Conservation (phyloP, 2,113 vertebrate species). For the Bujurquina vittata region DNA sequence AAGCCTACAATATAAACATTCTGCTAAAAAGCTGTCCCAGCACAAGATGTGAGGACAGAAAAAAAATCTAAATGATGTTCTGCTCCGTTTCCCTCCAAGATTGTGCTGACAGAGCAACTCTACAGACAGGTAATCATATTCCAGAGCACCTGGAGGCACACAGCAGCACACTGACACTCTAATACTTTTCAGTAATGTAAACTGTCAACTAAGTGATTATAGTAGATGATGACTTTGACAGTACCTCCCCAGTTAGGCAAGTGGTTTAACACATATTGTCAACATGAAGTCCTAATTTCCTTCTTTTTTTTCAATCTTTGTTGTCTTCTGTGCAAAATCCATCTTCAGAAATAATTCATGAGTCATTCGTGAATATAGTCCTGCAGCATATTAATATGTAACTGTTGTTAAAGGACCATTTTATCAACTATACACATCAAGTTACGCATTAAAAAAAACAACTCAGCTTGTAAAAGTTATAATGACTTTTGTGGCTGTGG, state of each 20-base stretch:
- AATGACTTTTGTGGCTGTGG: neutral
- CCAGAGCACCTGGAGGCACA: slow-evolving; percentile 40
- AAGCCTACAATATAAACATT: neutral
- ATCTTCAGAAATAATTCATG: slow-evolving; percentile 3
- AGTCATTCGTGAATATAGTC: neutral
- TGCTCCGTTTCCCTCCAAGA: slow-evolving; percentile 34
- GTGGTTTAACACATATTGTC: slow-evolving; percentile 17
- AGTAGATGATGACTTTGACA: slow-evolving; percentile 31
- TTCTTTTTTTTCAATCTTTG: neutral
- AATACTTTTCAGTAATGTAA: slow-evolving; percentile 28
- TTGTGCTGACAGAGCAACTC: slow-evolving; percentile 54
- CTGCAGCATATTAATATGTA: neutral
- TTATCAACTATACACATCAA: neutral
- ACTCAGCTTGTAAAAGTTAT: neutral
- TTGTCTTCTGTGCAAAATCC: neutral
- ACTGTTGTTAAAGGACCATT: neutral
- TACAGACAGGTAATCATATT: slow-evolving; percentile 54
- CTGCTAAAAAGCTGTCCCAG: slow-evolving; percentile 35
- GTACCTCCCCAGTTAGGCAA: neutral
- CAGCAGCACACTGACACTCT: slow-evolving; percentile 20
- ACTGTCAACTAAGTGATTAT: slow-evolving; percentile 38
- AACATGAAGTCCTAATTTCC: slow-evolving; percentile 1
- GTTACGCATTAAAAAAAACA: neutral
- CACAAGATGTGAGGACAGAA: neutral
- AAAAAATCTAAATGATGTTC: slow-evolving; percentile 33